Conservation (phyloP, 2,797 vertebrate genomes). For the Catharus ustulatus region DNA sequence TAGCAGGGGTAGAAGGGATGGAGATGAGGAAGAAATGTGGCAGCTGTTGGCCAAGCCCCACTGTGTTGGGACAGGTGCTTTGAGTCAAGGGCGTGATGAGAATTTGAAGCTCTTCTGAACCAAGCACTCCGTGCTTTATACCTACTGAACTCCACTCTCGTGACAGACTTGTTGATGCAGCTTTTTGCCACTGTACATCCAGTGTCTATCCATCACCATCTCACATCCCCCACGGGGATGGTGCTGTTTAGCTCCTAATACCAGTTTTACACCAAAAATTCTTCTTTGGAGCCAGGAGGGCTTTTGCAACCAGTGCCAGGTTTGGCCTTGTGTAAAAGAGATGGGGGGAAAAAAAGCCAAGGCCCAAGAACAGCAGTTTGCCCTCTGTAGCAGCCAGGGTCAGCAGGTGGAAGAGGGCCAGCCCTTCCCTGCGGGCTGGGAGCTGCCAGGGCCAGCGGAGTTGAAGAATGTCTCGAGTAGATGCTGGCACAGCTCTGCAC, state of each 20-base stretch:
- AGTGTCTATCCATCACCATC: neutral
- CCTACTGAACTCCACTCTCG: accelerated
- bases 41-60: neutral
- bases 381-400: neutral
- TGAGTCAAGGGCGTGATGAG: accelerated
- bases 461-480: accelerated
- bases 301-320: neutral
- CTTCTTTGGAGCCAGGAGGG: neutral
- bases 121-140: neutral
- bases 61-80: neutral
- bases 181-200: neutral
- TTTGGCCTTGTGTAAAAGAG: neutral
- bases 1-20: neutral
- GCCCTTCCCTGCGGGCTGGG: accelerated
- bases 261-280: neutral
- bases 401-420: neutral
- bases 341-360: accelerated
- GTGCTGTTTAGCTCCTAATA: neutral
- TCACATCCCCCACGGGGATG: neutral
- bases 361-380: neutral
- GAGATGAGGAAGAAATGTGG: neutral
- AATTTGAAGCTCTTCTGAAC: neutral
- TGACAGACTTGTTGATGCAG: neutral
- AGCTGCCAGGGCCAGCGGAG: accelerated
- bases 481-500: neutral